phyloP scores from a whole-genome alignment of 2,113 vertebrate genomes.

The Ceyx margarethae region DNA sequence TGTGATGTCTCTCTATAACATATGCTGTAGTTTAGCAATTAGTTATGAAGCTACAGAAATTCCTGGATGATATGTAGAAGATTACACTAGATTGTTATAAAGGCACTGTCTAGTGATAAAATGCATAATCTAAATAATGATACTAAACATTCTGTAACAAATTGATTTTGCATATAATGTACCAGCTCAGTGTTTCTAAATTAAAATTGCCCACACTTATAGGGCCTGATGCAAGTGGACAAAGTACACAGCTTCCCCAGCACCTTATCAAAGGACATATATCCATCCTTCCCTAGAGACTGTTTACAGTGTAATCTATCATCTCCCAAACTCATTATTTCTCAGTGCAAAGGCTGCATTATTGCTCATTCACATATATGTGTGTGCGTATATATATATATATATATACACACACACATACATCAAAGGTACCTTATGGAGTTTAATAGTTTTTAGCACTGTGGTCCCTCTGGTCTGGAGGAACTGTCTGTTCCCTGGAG shows the following conservation, averaged over 20 bases:
- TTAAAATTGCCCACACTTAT: not conserved
- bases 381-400: no score
- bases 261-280: not conserved
- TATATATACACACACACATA: no score
- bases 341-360: not conserved
- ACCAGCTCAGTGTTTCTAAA: not conserved
- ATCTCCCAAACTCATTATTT: not conserved
- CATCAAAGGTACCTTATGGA: not conserved
- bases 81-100: not conserved
- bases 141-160: constrained; percentile 7
- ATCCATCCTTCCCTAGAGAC: not conserved
- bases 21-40: not conserved
- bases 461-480: not conserved
- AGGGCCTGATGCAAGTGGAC: not conserved
- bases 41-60: not conserved
- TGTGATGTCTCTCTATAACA: not conserved
- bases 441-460: not conserved
- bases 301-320: not conserved
- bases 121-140: constrained; percentile 18
- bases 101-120: constrained; percentile 1
- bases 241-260: not conserved
- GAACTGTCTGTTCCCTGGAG: not conserved
- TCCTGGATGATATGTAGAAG: not conserved
- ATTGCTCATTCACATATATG: not conserved
- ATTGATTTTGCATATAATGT: not conserved